Conservation (phyloP, 2,888 invertebrate species). For the Heliconius charithonia region DNA sequence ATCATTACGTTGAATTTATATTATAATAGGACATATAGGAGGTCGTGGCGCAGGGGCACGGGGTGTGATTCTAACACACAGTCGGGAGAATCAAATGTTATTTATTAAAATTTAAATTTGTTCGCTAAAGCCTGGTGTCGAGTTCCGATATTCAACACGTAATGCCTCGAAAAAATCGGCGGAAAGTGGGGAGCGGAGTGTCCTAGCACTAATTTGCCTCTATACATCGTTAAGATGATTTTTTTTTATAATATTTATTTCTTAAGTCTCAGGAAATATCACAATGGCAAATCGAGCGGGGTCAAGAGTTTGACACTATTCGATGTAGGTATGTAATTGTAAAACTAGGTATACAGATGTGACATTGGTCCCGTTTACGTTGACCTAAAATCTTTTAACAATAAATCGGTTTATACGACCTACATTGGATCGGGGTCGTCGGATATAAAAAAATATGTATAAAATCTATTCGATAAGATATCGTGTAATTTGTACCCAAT, state of each 20-base stretch:
- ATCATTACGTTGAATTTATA: conserved; percentile 29
- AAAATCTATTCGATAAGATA: conserved; percentile 40
- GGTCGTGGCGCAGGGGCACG: too few species aligned
- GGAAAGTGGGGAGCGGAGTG: too few species aligned
- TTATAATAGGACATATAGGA: conserved; percentile 10
- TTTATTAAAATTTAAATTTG: too few species aligned
- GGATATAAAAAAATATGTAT: conserved; percentile 30
- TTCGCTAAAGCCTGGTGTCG: too few species aligned
- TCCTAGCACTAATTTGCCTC: too few species aligned
- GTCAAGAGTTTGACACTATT: conserved; percentile 7
- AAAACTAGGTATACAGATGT: conserved; percentile 15
- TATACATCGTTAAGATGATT: too few species aligned
- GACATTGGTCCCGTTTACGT: conserved; percentile 37
- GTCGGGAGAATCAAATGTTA: too few species aligned
- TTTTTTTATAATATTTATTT: background rate
- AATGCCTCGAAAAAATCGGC: too few species aligned
- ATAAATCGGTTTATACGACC: conserved; percentile 45
- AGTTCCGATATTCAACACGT: too few species aligned
- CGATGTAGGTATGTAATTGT: conserved; percentile 15
- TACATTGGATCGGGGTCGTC: conserved; percentile 43
- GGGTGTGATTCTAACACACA: too few species aligned
- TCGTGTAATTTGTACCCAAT: background rate
- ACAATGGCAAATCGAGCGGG: conserved; percentile 24
- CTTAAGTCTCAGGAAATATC: conserved; percentile 6
- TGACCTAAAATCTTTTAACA: conserved; percentile 44